Percentiles rank a stretch among this genome's conserved stretches.
phyloP scores from a whole-genome alignment of 2,113 vertebrate species.

The Boleophthalmus pectinirostris region DNA sequence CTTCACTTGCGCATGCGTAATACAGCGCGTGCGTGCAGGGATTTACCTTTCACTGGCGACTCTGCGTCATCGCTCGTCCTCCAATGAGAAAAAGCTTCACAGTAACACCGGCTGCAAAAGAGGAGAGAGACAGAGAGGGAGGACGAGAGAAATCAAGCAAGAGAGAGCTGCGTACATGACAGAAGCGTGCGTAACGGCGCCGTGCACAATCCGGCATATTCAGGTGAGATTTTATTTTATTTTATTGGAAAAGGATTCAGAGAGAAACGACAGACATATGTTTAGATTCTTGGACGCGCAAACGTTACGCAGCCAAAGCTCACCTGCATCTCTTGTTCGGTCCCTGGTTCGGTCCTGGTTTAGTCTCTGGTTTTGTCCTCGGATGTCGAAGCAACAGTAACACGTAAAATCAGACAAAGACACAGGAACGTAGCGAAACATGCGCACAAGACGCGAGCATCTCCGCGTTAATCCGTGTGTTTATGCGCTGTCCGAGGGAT shows the following conservation, averaged over 20 bases:
- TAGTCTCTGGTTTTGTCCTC: not conserved
- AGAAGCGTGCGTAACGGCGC: not conserved
- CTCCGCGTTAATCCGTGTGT: too few species aligned
- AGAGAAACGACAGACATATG: not conserved
- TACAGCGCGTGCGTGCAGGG: not conserved
- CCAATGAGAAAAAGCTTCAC: not conserved
- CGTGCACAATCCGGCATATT: not conserved
- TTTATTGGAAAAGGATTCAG: not conserved
- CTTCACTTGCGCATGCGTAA: not conserved
- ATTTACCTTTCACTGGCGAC: not conserved
- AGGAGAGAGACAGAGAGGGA: not conserved
- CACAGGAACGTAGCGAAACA: too few species aligned
- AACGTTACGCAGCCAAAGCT: too few species aligned
- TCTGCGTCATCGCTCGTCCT: not conserved
- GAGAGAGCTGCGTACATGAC: too few species aligned
- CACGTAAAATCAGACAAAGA: too few species aligned
- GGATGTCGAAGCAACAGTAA: not conserved
- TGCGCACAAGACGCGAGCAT: too few species aligned
- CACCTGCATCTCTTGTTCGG: not conserved
- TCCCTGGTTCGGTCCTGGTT: too few species aligned
- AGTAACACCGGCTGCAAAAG: not conserved
- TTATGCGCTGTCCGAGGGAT: too few species aligned
- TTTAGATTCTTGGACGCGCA: too few species aligned
- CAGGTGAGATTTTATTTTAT: not conserved
- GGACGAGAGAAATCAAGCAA: not conserved